A percentile compares a stretch with the other conserved stretches of the same genome.
These are phyloP conservation scores for Popillia japonica DNA, from an alignment of 1,140 invertebrate species.

Conservation along the genomic window DNA sequence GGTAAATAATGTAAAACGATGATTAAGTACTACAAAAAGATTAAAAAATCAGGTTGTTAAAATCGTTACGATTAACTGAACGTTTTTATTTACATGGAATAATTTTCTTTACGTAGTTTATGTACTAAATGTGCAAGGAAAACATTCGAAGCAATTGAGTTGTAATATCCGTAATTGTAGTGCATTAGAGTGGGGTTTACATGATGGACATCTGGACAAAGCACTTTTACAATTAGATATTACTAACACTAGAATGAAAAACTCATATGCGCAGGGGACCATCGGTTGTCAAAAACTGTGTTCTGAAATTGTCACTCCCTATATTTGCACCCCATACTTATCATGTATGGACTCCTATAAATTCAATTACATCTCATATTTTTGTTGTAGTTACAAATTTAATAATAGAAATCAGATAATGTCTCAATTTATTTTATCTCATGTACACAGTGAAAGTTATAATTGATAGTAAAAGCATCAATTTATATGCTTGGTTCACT, in stretches of 20 bases:
- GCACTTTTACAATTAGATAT: slow-evolving; percentile 23
- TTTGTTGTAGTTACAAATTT: not conserved
- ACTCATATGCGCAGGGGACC: slow-evolving; percentile 10
- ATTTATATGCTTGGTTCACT: no score
- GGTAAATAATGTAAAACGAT: not conserved
- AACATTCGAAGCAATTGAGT: not conserved
- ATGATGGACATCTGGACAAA: slow-evolving; percentile 28
- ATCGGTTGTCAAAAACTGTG: slow-evolving; percentile 28
- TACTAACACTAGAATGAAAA: slow-evolving; percentile 25
- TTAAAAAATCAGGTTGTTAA: not conserved
- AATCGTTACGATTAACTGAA: not conserved
- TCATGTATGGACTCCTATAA: slow-evolving; percentile 25
- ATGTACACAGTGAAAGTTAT: not conserved
- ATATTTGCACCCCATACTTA: not conserved
- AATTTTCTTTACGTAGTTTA: not conserved
- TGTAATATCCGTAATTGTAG: slow-evolving; percentile 3
- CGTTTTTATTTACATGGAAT: not conserved
- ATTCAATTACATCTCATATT: slow-evolving; percentile 16
- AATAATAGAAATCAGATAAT: slow-evolving; percentile 14
- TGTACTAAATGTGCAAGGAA: not conserved
- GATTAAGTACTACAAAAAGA: not conserved
- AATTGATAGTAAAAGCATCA: no score
- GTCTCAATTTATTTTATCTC: not conserved
- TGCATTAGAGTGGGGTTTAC: not conserved
- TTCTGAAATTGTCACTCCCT: slow-evolving; percentile 31